Base-by-base conservation (phyloP, 2,113 vertebrate genomes). In the Bothrops jararaca region DNA sequence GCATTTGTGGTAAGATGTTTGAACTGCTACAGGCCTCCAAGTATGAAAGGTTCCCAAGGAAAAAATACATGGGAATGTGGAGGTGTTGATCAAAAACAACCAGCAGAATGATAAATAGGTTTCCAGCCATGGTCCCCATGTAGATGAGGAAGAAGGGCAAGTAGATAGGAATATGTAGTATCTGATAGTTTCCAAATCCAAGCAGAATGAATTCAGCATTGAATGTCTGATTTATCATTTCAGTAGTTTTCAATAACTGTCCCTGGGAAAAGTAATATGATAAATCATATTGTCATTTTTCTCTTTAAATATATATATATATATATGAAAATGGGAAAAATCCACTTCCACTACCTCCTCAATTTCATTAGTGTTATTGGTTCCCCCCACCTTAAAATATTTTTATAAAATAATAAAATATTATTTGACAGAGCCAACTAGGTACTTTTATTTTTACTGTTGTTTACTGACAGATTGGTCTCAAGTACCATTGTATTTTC, bases 71-170 rank as follows among this genome's bases (percentile, higher is more conserved):
- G 58, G 58, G 26, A 64, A 12, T 64, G 26, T 29, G 26, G 10
- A 64, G 26, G 26, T 64, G 58, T 29, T 64, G 58, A 64, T 64
- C 58, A 1, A 64, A 10, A 12, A 26, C 58, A 64, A 64, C 10
- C 1, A 64, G 10, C 29, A 64, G 26, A 64, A 64, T 64, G 29
- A 64, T 29, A 12, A 64, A 29, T 64, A 88, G 26, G 34, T 92
- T 92, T 5, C 48, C 91, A 45, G n/a, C 24, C 12, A 88, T 54
- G 20, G 91, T 91, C 64, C 91, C 39, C 80, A 60, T 45, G 54
- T 94, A 96, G n/a, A 93, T 42, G n/a, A 94, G 48, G 42, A 93
- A 64, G 22, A 96, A 94, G 0, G 96, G 6, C 50, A 96, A 57
- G 26, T 96, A 96, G 45, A 97, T 60, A 9, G 94, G 89, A 52